phyloP scores from a whole-genome alignment of 2,113 vertebrate genomes.

The Litocranius walleri region DNA sequence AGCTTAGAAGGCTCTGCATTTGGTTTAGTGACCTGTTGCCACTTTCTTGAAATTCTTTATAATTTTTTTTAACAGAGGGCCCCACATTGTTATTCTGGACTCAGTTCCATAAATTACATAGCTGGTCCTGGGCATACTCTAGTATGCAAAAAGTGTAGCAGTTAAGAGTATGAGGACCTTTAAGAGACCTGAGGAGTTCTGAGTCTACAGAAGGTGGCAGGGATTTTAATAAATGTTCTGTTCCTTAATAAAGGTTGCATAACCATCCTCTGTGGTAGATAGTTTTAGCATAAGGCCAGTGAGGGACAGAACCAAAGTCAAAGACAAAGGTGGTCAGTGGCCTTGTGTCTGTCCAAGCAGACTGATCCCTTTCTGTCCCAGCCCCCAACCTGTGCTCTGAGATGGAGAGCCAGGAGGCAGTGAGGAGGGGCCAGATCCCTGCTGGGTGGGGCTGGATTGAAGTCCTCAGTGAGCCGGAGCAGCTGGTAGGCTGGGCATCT shows the following conservation, averaged over 20 bases:
- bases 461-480: background rate
- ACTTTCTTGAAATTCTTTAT: background rate
- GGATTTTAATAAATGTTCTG: background rate
- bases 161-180: background rate
- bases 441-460: background rate
- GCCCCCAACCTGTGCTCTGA: background rate
- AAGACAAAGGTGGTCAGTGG: background rate
- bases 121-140: background rate
- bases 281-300: background rate
- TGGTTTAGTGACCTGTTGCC: background rate
- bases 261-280: background rate
- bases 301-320: background rate
- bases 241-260: background rate
- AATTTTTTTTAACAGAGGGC: background rate
- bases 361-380: background rate
- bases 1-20: background rate
- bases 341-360: background rate
- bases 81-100: background rate
- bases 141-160: background rate
- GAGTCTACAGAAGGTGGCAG: background rate
- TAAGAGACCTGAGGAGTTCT: background rate
- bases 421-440: background rate
- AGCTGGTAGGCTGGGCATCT: background rate
- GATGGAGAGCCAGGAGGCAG: background rate
- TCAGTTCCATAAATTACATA: background rate